Conservation (phyloP, 2,113 vertebrate species). For the Empidonax traillii region DNA sequence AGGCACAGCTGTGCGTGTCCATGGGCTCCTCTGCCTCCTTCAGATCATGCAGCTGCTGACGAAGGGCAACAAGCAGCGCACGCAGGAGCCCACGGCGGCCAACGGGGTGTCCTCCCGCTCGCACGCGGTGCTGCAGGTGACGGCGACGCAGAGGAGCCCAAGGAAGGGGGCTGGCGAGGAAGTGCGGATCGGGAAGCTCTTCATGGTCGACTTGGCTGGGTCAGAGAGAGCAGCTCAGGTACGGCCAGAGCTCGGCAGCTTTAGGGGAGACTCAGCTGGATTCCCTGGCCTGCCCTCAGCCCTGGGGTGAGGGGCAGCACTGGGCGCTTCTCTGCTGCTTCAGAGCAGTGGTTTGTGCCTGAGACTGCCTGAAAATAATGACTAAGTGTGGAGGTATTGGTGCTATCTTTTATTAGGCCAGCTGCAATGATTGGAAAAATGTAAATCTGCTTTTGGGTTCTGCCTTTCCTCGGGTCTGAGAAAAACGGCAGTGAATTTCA, state of each 20-base stretch:
- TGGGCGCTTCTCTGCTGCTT: background rate
- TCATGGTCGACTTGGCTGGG: conserved; percentile 74
- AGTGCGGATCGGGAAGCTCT: conserved; percentile 54
- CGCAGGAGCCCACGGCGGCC: conserved; percentile 71
- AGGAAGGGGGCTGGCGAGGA: background rate
- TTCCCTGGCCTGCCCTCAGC: background rate
- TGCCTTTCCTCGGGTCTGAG: background rate
- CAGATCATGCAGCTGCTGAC: conserved; percentile 71
- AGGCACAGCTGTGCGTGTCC: background rate
- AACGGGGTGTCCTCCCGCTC: conserved; percentile 67
- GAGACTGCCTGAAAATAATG: background rate
- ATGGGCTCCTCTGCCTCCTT: background rate
- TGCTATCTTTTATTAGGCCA: background rate
- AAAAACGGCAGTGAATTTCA: background rate
- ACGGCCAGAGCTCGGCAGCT: background rate
- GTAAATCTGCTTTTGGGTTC: background rate
- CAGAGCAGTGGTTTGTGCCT: background rate
- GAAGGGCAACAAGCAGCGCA: conserved; percentile 70
- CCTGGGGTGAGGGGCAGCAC: background rate
- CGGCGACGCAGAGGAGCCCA: conserved; percentile 26
- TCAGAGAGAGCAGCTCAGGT: conserved; percentile 74
- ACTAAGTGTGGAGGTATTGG: background rate
- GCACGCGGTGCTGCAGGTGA: conserved; percentile 70
- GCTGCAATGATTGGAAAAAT: background rate
- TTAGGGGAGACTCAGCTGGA: background rate